Evolutionary conservation across 2,888 invertebrate species (phyloP), one percentile per base, ranked within the genome.

Genomic region (Neocrepidodera transversa): DNA sequence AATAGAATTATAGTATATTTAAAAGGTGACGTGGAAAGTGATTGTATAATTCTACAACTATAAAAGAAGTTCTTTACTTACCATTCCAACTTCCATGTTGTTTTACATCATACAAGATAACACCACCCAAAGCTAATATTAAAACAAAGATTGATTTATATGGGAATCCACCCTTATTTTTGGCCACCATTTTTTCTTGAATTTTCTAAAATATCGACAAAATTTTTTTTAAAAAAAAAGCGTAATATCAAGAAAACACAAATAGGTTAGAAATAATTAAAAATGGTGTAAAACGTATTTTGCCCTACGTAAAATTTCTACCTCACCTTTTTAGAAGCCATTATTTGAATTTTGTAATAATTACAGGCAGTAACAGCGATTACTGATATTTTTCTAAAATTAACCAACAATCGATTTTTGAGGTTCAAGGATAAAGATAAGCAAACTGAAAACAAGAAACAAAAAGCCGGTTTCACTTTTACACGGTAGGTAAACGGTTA

Each of bases 1-100:
- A n/a, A n/a, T n/a, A n/a, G n/a, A n/a, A n/a, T n/a, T n/a, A n/a
- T n/a, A n/a, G n/a, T n/a, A n/a, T n/a, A n/a, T n/a, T n/a, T n/a
- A n/a, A n/a, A n/a, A n/a, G n/a, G n/a, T n/a, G n/a, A n/a, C n/a
- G n/a, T n/a, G n/a, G n/a, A n/a, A n/a, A n/a, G n/a, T n/a, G n/a
- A n/a, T n/a, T n/a, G n/a, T n/a, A n/a, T n/a, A n/a, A n/a, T n/a
- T n/a, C n/a, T n/a, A n/a, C n/a, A n/a, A n/a, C n/a, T n/a, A n/a
- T n/a, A n/a, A n/a, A n/a, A n/a, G n/a, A n/a, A n/a, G n/a, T n/a
- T n/a, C n/a, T 23, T 11, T 38, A 81, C 83, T 84, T 79, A 88
- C 88, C 84, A 70, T 87, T 85, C 80, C 91, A 90, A 62, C 88
- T 87, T 57, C 85, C 85, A 71, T 86, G 84, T 63, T 81, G 83